Evolutionary conservation across 2,113 vertebrate genomes (phyloP), one percentile per base, ranked within the genome.

Genomic region (Neomonachus schauinslandi): DNA sequence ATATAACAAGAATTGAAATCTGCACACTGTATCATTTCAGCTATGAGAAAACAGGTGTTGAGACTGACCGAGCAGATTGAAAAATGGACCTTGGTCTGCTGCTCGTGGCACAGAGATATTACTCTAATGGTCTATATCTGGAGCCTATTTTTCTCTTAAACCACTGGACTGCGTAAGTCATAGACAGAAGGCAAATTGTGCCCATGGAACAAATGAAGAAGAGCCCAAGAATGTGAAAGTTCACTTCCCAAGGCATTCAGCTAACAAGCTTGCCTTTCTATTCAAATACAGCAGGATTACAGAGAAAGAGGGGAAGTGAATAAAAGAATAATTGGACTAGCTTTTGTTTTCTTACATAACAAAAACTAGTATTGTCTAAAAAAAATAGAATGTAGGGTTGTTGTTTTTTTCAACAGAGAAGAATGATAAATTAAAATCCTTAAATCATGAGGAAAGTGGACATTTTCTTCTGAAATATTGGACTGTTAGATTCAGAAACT

Each of bases 31-130:
- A 80, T 77, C 53, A 22, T 95, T 81, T 85, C 92, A 59, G 89
- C 79, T 96, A 93, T 94, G 65, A 97, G 97, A 95, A 94, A 95
- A 95, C 93, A 85, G 53, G 87, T 95, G 93, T 36, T 95, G 97
- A 89, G 81, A 57, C 74, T 93, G 92, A 80, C 92, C 86, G 71
- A 19, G 90, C 81, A 89, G 51, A 92, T 0, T 72, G 86, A 93
- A 96, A 98, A 91, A 71, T n/a, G 93, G 89, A 88, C 83, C 79
- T 81, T 39, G 6, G 79, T 85, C 83, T 74, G 57, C 36, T 8
- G 36, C 79, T 59, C 57, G 15, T 42, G 42, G 59, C 80, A 42
- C 28, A 67, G 53, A 82, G 69, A 81, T 81, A n/a, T 63, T 22
- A 36, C 33, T 80, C 71, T 71, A 85, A 76, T 0, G 0, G 69